Base-by-base conservation (phyloP, 2,888 invertebrate species). In the Leucophora obtusa region DNA sequence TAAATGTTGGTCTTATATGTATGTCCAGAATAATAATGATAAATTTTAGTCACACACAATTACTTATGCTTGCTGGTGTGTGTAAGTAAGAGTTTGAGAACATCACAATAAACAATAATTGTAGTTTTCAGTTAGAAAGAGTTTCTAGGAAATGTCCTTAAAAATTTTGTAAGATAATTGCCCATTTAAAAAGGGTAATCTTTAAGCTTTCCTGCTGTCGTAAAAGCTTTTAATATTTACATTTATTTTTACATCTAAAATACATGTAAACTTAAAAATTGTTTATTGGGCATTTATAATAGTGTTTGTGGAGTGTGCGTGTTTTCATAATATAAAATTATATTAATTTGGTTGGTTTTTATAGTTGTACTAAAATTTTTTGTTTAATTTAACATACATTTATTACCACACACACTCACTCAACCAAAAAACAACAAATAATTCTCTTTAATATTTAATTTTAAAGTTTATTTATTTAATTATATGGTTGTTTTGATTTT, bases 11-110 rank as follows among this genome's bases (percentile, higher is more conserved):
- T 51, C 18, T 33, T 33, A 28, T 51, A 51, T 28, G n/a, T n/a
- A n/a, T 63, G 50, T 11, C 17, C 62, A 47, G 7, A 47, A 63
- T 63, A 63, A 63, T 50, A 51, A 33, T 15, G n/a, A 62, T 51
- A 51, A 51, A 33, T 51, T 50, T 51, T 17, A 51, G 63, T 33
- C 17, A 51, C 63, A 51, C 50, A 63, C 51, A 33, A 47, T 50
- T 50, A 63, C 28, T 50, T 9, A 11, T 50, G 17, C 33, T 28
- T 50, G 50, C 33, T 51, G 17, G 28, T 51, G 0, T 28, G 14
- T 18, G 2, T 38, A 10, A 10, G 2, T 38, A 11, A 14, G 11
- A 38, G 38, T 11, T 38, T 38, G 4, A 38, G 38, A 14, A 11
- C 38, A 38, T 11, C 38, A 11, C 28, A 28, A 7, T 1, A 28